Percentiles rank a stretch among this genome's conserved stretches.
Evolutionary conservation across 2,888 invertebrate species (phyloP).

Genomic region (Antheraea assamensis): DNA sequence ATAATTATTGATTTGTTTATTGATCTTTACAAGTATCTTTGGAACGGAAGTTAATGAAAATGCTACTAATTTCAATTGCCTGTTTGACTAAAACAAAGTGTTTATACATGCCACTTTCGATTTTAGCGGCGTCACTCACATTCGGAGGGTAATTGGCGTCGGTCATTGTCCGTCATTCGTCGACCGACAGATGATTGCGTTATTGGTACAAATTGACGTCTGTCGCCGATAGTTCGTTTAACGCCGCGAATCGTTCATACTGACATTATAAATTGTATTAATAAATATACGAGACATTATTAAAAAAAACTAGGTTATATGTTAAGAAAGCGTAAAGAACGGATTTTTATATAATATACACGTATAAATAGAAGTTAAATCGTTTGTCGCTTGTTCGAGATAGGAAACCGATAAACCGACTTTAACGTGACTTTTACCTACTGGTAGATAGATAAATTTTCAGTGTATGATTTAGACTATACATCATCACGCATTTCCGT

Average conservation of each 20-base stretch:
- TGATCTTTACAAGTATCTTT: no score
- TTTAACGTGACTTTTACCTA: no score
- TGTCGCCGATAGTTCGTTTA: background rate
- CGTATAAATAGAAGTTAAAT: no score
- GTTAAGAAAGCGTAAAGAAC: background rate
- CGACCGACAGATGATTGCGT: background rate
- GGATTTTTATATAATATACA: no score
- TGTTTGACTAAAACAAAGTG: background rate
- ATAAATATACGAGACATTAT: background rate
- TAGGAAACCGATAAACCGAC: no score
- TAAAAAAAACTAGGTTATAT: background rate
- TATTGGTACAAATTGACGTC: slow-evolving; percentile 4
- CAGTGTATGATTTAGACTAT: no score
- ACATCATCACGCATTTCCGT: no score
- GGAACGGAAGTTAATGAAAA: background rate
- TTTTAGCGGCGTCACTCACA: slow-evolving; percentile 3
- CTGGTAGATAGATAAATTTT: no score
- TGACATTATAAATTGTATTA: background rate
- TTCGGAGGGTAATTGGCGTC: background rate
- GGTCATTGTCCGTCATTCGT: slow-evolving; percentile 8
- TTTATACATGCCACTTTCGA: background rate
- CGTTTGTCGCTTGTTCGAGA: no score
- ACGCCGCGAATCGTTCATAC: background rate
- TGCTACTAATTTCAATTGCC: background rate
- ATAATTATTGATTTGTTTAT: background rate